These are phyloP conservation scores for Drosophila atripex DNA, from an alignment of 2,888 invertebrate species.

Conservation along the genomic window DNA sequence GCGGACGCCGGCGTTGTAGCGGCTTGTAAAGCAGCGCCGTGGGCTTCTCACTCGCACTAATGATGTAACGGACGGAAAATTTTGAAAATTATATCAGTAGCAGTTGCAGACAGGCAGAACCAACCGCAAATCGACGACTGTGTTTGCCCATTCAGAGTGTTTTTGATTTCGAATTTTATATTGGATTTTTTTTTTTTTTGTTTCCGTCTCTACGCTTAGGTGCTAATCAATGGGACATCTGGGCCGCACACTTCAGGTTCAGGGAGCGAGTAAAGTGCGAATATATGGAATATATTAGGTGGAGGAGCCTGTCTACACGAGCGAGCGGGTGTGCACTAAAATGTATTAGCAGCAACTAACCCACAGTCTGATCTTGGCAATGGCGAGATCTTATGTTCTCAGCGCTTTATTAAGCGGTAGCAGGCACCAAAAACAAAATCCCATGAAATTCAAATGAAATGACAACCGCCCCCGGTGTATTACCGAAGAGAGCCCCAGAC, in stretches of 20 bases:
- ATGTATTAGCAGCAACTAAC: not conserved
- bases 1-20: constrained; percentile 14
- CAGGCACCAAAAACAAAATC: constrained; percentile 25
- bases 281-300: no score
- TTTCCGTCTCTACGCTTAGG: not conserved
- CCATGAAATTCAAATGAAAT: constrained; percentile 29
- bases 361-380: not conserved
- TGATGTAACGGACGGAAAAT: constrained; percentile 62
- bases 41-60: constrained; percentile 37
- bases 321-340: not conserved
- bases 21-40: constrained; percentile 49
- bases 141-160: not conserved
- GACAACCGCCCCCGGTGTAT: constrained; percentile 18
- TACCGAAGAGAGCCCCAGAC: constrained; percentile 13
- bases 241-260: constrained; percentile 6
- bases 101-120: constrained; percentile 1
- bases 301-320: constrained; percentile 27
- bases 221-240: constrained; percentile 36
- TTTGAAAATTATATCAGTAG: constrained; percentile 26
- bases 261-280: no score
- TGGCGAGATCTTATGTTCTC: constrained; percentile 29
- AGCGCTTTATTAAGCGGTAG: constrained; percentile 26
- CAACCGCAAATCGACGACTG: not conserved
- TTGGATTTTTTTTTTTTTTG: not conserved
- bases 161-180: not conserved